These are phyloP conservation scores for Acrocyrtus sp. DNA, from an alignment of 2,888 invertebrate species.

Conservation along the genomic window DNA sequence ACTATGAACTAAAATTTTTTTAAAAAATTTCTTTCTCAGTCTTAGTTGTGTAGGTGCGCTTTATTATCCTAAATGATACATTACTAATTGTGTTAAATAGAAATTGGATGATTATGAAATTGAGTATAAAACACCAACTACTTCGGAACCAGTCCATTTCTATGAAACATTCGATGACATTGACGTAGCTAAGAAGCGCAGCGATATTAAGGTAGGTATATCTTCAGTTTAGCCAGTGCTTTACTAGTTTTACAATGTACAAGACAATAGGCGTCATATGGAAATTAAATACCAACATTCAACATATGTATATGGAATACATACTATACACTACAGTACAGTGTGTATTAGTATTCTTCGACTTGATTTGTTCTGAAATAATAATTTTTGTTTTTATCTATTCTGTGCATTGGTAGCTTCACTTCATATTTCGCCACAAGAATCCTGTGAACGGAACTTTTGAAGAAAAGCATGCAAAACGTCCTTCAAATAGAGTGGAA, in stretches of 20 bases:
- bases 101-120: constrained; percentile 68
- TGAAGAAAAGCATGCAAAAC: constrained; percentile 96
- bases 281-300: too few species aligned
- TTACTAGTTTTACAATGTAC: too few species aligned
- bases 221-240: neutral
- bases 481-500: constrained; percentile 84
- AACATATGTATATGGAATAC: too few species aligned
- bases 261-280: too few species aligned
- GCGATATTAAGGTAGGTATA: constrained; percentile 82
- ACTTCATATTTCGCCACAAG: constrained; percentile 92
- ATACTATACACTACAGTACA: too few species aligned
- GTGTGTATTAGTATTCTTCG: too few species aligned
- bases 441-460: constrained; percentile 91
- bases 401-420: constrained; percentile 69
- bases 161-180: constrained; percentile 88
- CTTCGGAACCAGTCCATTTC: constrained; percentile 76
- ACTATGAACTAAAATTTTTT: too few species aligned
- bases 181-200: constrained; percentile 76
- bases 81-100: neutral
- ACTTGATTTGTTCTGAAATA: neutral
- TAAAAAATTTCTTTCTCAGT: too few species aligned
- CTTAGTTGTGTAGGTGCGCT: too few species aligned
- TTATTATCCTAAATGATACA: too few species aligned
- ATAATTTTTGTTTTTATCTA: too few species aligned
- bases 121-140: constrained; percentile 78